Base-by-base conservation (phyloP, 2,888 invertebrate genomes). In the Lepidochrysops patricia region DNA sequence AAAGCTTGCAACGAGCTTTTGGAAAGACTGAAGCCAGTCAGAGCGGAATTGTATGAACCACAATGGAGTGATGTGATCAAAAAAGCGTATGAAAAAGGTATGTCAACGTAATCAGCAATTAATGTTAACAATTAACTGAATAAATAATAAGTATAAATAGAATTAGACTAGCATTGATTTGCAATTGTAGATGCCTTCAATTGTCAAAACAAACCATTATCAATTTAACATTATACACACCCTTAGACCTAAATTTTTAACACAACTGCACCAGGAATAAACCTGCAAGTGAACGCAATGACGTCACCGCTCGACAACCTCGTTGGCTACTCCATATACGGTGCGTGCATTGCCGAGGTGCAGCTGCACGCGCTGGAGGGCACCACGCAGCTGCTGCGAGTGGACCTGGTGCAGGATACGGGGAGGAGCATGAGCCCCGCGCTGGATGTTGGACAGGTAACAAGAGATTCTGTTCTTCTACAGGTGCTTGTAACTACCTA, bases 331-430 rank as follows among this genome's bases (percentile, higher is more conserved):
- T 69, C 72, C 1, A 89, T 94, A 49, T 93, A 92, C 72, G 94
- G 93, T 4, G 86, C 90, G 0, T 87, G 91, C 56, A 84, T 91
- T 0, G 77, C 89, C 0, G 95, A 95, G 76, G 90, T 94, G 0
- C 93, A 94, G 70, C 73, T 95, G 0, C 95, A 95, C 70, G 82
- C 93, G 4, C 77, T 95, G 49, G 94, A 94, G 0, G 95, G 95
- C 0, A 91, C 91, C 67, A 91, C 92, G 65, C 75, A 91, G 61
- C 70, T 93, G 29, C 70, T 72, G 0, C 79, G 94, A 25, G 91
- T 92, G 0, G 94, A 94, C 72, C 68, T 94, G 26, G 68, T 93
- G 1, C 93, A 94, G 69, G 94, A 94, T 70, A 90, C 91, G 0
- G 94, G 94, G 0, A 77, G 91, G 65, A 93, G 93, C 72, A 75